A percentile compares a stretch with the other conserved stretches of the same genome.
Conservation (phyloP, 2,888 invertebrate genomes). For the Cordilura impudica region DNA sequence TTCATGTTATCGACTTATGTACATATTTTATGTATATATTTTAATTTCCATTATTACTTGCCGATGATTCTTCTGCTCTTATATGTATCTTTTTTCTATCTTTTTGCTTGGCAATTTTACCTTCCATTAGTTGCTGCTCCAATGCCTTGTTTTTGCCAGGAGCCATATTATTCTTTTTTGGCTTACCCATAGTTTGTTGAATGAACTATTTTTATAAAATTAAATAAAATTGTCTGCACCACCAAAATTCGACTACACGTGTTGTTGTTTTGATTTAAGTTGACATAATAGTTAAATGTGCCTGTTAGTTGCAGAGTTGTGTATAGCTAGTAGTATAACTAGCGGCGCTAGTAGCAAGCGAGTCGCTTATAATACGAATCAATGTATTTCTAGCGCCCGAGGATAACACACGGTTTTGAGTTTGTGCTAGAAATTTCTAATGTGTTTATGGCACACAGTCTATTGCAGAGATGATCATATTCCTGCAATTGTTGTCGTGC, state of each 20-base stretch:
- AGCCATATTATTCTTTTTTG: conserved; percentile 73
- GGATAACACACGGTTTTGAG: too few relatives aligned
- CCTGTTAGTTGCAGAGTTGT: too few relatives aligned
- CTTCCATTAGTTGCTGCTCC: conserved; percentile 86
- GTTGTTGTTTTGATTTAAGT: conserved; percentile 74
- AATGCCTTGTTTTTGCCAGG: conserved; percentile 80
- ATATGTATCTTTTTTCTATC: conserved; percentile 81
- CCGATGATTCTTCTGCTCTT: conserved; percentile 85
- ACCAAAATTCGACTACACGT: conserved; percentile 61
- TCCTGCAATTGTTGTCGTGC: conserved; percentile 82
- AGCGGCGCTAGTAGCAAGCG: too few relatives aligned
- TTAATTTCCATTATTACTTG: too few relatives aligned
- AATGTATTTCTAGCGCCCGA: too few relatives aligned
- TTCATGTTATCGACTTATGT: neutral
- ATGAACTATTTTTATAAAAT: neutral
- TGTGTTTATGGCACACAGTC: conserved; percentile 87
- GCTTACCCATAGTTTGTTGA: conserved; percentile 83
- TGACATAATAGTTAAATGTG: neutral
- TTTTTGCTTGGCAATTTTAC: conserved; percentile 78
- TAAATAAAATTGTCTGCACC: neutral
- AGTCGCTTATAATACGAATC: too few relatives aligned
- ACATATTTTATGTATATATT: neutral
- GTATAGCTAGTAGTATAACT: too few relatives aligned
- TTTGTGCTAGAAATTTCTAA: too few relatives aligned
- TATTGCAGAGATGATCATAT: conserved; percentile 83